A percentile compares a stretch with the other conserved stretches of the same genome.
These are phyloP conservation scores for Engystomops pustulosus DNA, from an alignment of 2,113 vertebrate genomes.

Conservation along the genomic window DNA sequence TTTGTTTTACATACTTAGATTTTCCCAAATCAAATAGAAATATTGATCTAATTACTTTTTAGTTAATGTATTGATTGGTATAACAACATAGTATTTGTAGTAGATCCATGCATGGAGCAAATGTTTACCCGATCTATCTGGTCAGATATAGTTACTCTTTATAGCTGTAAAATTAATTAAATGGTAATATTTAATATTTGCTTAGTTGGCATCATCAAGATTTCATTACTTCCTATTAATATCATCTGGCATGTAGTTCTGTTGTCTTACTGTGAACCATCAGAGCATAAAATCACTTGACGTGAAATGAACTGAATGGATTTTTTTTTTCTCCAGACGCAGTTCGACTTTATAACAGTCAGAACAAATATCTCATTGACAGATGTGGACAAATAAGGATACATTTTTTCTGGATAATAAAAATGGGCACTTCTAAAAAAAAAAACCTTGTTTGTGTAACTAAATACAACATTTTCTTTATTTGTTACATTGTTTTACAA, in stretches of 20 bases:
- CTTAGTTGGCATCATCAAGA: conserved; percentile 42
- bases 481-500: no score
- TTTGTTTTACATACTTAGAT: conserved; percentile 51
- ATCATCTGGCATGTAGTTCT: conserved; percentile 31
- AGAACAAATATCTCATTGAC: conserved; percentile 3
- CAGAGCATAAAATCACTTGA: neutral
- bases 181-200: conserved; percentile 52
- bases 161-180: conserved; percentile 55
- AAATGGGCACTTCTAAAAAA: no score
- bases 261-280: neutral
- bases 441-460: no score
- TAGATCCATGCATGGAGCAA: conserved; percentile 27
- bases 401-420: no score
- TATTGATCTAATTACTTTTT: conserved; percentile 47
- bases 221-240: conserved; percentile 48
- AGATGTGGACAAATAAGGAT: conserved; percentile 6
- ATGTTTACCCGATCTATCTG: conserved; percentile 46
- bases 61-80: conserved; percentile 53
- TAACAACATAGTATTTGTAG: conserved; percentile 44
- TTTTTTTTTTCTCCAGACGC: neutral
- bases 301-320: neutral
- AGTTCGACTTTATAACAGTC: conserved; percentile 9
- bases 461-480: no score
- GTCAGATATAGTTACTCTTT: conserved; percentile 36
- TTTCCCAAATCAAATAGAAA: conserved; percentile 52